These are phyloP conservation scores for Eufriesea mexicana DNA, from an alignment of 1,140 invertebrate genomes.

Conservation along the genomic window DNA sequence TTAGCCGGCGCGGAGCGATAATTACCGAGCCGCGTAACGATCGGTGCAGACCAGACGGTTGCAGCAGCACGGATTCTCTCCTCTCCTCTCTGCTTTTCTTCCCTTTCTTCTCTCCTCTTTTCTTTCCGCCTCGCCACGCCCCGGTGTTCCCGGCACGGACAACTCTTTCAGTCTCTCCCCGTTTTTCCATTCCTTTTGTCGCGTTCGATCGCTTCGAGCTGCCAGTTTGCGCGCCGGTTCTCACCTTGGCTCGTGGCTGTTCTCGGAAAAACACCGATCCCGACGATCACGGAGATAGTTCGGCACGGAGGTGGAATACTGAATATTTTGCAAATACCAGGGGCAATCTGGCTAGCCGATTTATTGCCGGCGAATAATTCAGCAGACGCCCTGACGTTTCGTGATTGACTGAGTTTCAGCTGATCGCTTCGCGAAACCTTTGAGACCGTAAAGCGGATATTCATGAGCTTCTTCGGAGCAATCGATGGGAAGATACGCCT, in stretches of 20 bases:
- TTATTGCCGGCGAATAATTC: conserved; percentile 23
- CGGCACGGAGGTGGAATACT: conserved; percentile 10
- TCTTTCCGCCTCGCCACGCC: conserved; percentile 29
- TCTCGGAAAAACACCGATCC: conserved; percentile 52
- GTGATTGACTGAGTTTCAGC: conserved; percentile 22
- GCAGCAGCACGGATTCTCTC: conserved; percentile 43
- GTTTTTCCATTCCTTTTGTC: conserved; percentile 15
- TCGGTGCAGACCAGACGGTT: conserved; percentile 46
- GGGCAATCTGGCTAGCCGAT: conserved; percentile 35
- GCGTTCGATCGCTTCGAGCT: conserved; percentile 39
- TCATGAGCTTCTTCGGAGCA: conserved; percentile 26
- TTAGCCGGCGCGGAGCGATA: conserved; percentile 69
- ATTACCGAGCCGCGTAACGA: conserved; percentile 64
- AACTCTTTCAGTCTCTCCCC: conserved; percentile 26
- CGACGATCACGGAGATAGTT: not conserved
- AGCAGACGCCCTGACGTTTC: not conserved
- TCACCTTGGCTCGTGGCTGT: conserved; percentile 38
- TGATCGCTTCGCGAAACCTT: conserved; percentile 34
- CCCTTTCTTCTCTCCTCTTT: not conserved
- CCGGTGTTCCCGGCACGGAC: conserved; percentile 41
- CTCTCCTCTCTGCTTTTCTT: conserved; percentile 31
- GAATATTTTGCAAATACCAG: conserved; percentile 16
- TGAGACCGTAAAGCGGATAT: not conserved
- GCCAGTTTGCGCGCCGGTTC: conserved; percentile 60
- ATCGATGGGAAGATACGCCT: conserved; percentile 12